Conservation (phyloP, 2,888 invertebrate species). For the Ischnura elegans region DNA sequence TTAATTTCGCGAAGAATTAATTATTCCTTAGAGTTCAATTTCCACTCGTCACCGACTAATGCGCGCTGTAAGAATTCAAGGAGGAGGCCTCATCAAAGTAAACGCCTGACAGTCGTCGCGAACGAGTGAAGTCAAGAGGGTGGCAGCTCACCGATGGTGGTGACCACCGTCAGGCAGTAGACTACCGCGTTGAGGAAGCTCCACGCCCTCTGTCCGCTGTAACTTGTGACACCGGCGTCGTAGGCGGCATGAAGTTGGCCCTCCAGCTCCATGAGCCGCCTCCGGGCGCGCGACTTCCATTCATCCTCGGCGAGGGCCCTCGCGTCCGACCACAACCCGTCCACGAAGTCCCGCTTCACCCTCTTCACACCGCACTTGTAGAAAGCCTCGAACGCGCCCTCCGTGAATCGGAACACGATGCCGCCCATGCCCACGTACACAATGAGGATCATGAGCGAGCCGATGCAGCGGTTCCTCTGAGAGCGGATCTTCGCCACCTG, state of each 20-base stretch:
- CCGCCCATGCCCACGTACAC: slow-evolving; percentile 90
- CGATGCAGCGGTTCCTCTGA: slow-evolving; percentile 79
- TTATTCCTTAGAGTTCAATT: too few species aligned
- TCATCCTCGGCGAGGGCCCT: slow-evolving; percentile 92
- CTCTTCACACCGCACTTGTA: slow-evolving; percentile 93
- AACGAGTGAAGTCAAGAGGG: too few species aligned
- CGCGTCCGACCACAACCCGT: slow-evolving; percentile 89
- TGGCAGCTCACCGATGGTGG: slow-evolving; percentile 91
- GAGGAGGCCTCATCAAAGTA: too few species aligned
- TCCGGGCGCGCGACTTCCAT: slow-evolving; percentile 92
- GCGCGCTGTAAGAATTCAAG: too few species aligned
- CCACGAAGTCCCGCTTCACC: slow-evolving; percentile 92
- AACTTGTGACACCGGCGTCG: slow-evolving; percentile 90
- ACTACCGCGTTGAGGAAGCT: slow-evolving; percentile 92
- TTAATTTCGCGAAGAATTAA: too few species aligned
- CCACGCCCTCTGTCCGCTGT: slow-evolving; percentile 92
- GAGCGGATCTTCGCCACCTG: slow-evolving; percentile 69
- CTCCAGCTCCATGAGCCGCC: slow-evolving; percentile 90
- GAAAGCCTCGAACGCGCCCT: slow-evolving; percentile 91
- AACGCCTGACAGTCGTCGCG: too few species aligned
- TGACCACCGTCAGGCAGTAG: slow-evolving; percentile 91
- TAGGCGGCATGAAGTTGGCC: slow-evolving; percentile 91
- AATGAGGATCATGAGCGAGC: slow-evolving; percentile 84
- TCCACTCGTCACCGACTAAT: too few species aligned
- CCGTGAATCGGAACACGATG: slow-evolving; percentile 88